Conservation (phyloP, 2,113 vertebrate genomes). For the Lasiurus borealis region DNA sequence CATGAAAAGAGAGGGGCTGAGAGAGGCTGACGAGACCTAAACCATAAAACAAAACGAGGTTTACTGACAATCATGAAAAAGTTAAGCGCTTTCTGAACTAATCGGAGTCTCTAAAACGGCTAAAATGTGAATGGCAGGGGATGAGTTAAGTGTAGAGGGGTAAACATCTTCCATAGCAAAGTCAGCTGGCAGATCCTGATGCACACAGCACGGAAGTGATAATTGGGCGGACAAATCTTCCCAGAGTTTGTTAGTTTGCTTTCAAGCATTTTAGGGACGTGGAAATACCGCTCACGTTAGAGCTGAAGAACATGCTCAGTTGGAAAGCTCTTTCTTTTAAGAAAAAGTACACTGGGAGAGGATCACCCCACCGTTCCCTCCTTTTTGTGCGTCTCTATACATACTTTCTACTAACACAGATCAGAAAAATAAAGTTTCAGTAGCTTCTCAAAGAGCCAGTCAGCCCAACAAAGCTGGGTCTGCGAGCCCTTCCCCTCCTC, state of each 20-base stretch:
- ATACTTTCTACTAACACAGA: background rate
- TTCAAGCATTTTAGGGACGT: constrained; percentile 3
- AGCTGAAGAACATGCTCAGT: constrained; percentile 13
- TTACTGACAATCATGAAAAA: constrained; percentile 10
- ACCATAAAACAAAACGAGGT: constrained; percentile 75
- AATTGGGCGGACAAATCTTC: constrained; percentile 23
- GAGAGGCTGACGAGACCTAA: constrained; percentile 94
- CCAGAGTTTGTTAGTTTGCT: background rate
- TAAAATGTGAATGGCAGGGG: constrained; percentile 84
- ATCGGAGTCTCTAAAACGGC: constrained; percentile 27
- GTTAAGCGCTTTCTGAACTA: constrained; percentile 7
- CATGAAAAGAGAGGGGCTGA: constrained; percentile 97
- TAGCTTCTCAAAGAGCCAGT: constrained; percentile 6
- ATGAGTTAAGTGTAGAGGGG: constrained; percentile 84
- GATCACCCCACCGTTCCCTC: background rate
- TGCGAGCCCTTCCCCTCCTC: background rate
- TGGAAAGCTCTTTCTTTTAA: constrained; percentile 33
- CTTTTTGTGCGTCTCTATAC: constrained; percentile 20
- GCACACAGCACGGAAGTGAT: constrained; percentile 83
- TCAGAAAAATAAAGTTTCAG: background rate
- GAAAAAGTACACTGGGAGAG: background rate
- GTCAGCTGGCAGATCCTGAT: constrained; percentile 84
- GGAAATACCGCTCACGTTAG: background rate
- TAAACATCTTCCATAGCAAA: constrained; percentile 91
- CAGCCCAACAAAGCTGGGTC: background rate